phyloP scores from a whole-genome alignment of 1,140 invertebrate genomes.

The Pseudomyrmex concolor region DNA sequence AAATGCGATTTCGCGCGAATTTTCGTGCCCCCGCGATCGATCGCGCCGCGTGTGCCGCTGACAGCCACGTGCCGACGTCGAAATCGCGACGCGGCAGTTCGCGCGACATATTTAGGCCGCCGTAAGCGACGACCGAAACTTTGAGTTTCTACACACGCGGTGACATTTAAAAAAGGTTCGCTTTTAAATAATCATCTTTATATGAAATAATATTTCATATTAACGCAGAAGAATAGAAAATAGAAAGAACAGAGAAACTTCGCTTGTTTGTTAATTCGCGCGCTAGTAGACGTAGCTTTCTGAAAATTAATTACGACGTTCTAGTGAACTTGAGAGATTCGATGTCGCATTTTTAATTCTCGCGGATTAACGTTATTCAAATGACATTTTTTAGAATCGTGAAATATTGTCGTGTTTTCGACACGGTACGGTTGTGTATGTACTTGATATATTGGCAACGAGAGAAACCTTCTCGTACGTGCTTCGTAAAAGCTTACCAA shows the following conservation, averaged over 20 bases:
- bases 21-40: slow-evolving; percentile 51
- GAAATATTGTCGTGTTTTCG: too few species aligned
- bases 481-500: not conserved
- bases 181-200: not conserved
- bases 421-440: too few species aligned
- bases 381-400: too few species aligned
- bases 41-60: slow-evolving; percentile 49
- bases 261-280: not conserved
- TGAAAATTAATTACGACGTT: too few species aligned
- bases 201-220: too few species aligned
- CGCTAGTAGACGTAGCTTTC: not conserved
- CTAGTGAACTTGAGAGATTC: too few species aligned
- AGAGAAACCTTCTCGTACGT: too few species aligned
- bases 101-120: slow-evolving; percentile 40
- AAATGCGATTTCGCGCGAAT: slow-evolving; percentile 54
- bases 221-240: not conserved
- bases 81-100: slow-evolving; percentile 26
- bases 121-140: slow-evolving; percentile 24
- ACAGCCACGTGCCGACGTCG: slow-evolving; percentile 59
- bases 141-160: not conserved
- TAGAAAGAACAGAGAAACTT: not conserved
- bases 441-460: too few species aligned
- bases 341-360: too few species aligned
- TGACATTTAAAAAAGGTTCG: not conserved
- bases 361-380: too few species aligned